phyloP scores from a whole-genome alignment of 1,140 invertebrate species.

The Pteromalus puparum region DNA sequence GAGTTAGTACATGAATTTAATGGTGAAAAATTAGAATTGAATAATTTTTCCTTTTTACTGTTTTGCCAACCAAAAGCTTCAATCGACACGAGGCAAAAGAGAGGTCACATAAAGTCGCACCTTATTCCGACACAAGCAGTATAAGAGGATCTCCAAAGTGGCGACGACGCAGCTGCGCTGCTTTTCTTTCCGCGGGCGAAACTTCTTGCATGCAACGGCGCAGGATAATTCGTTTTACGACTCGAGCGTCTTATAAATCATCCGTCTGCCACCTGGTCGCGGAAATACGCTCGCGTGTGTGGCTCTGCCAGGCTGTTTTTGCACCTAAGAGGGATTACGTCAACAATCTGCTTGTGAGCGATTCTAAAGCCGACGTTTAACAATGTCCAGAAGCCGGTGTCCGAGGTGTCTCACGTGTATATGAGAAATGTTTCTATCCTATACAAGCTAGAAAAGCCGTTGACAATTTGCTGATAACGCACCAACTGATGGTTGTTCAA shows the following conservation, averaged over 20 bases:
- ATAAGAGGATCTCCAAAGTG: not conserved
- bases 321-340: not conserved
- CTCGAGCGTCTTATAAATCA: conserved; percentile 27
- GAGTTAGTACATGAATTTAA: no score
- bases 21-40: no score
- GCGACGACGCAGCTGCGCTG: not conserved
- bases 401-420: not conserved
- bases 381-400: not conserved
- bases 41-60: not conserved
- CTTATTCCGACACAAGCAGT: no score
- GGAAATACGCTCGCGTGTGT: no score
- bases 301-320: not conserved
- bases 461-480: no score
- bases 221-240: conserved; percentile 39
- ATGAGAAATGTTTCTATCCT: no score
- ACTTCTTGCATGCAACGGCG: conserved; percentile 18
- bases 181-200: not conserved
- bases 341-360: not conserved
- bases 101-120: no score
- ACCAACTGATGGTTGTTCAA: no score
- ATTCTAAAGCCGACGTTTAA: not conserved
- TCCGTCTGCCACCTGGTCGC: conserved; percentile 12
- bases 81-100: no score
- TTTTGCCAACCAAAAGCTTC: no score
- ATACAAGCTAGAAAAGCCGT: no score